Evolutionary conservation across 2,113 vertebrate species (phyloP), one percentile per base, ranked within the genome.

Genomic region (Coracopsis vasa): DNA sequence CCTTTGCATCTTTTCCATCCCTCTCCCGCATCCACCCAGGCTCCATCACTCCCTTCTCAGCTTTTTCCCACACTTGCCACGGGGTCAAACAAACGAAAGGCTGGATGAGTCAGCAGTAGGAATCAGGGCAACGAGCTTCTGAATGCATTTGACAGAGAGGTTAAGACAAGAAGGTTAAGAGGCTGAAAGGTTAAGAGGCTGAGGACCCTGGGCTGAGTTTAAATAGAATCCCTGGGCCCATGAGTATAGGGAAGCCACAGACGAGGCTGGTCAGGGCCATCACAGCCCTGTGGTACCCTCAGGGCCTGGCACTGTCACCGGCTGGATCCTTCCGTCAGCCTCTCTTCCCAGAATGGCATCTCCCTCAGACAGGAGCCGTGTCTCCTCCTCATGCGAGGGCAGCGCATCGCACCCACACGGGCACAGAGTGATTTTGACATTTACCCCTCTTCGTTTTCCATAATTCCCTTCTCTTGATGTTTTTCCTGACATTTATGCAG

Each of bases 331-430:
- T 13, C 31, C 41, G 25, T 47, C 50, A 16, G n/a, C 44, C 12
- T 51, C 50, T 60, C 70, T 60, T 77, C 64, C 56, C 45, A 53
- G 39, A 65, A 58, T 41, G 25, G 37, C 13, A n/a, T 51, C 79
- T 75, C 33, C 31, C 80, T 73, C 1, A 1, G 35, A 64, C 11
- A 35, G 50, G 27, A 44, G 19, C 2, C 0, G 7, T 28, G 24
- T 23, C 10, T 12, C 37, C 37, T 84, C 41, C 60, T 19, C 39
- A 16, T 71, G 27, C 11, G 48, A 72, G 28, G 28, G 19, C 44
- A 82, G 28, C 41, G 41, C 0, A 0, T 3, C 28, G 18, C 9
- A 0, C 2, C 2, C 35, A 56, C 37, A 13, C 7, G 50, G 33
- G 29, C 53, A 73, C 1, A 1, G 27, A 1, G 0, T 42, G 41